These are phyloP conservation scores for Marronus borbonicus DNA, from an alignment of 2,888 invertebrate genomes.

Conservation along the genomic window DNA sequence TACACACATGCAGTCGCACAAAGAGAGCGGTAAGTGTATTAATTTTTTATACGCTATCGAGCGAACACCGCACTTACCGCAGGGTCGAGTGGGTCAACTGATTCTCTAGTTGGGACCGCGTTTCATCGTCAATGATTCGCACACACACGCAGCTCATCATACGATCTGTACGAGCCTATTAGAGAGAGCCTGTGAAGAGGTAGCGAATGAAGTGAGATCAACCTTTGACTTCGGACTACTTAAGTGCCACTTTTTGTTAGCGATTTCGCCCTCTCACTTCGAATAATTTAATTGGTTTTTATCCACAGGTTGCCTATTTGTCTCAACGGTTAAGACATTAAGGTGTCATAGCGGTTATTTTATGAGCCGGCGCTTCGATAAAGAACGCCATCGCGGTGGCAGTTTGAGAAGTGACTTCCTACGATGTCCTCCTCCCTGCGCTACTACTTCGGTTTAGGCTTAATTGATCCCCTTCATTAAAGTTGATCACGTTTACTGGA, in stretches of 20 bases:
- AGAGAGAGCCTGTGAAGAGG: constrained; percentile 15
- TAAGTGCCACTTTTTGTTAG: constrained; percentile 55
- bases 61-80: constrained; percentile 22
- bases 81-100: constrained; percentile 49
- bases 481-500: constrained; percentile 39
- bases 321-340: constrained; percentile 39
- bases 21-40: constrained; percentile 23
- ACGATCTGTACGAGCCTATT: neutral
- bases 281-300: constrained; percentile 52
- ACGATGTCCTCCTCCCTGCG: neutral
- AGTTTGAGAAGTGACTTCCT: constrained; percentile 10
- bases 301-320: constrained; percentile 52
- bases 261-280: constrained; percentile 45
- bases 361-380: constrained; percentile 29
- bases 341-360: constrained; percentile 43
- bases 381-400: neutral
- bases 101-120: constrained; percentile 11
- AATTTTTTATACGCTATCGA: constrained; percentile 51
- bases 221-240: constrained; percentile 58
- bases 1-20: neutral
- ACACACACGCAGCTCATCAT: neutral
- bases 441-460: neutral
- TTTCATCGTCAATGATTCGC: constrained; percentile 37
- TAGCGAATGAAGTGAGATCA: constrained; percentile 55
- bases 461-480: constrained; percentile 32